phyloP scores from a whole-genome alignment of 2,113 vertebrate genomes.

The Chloroceryle aenea region DNA sequence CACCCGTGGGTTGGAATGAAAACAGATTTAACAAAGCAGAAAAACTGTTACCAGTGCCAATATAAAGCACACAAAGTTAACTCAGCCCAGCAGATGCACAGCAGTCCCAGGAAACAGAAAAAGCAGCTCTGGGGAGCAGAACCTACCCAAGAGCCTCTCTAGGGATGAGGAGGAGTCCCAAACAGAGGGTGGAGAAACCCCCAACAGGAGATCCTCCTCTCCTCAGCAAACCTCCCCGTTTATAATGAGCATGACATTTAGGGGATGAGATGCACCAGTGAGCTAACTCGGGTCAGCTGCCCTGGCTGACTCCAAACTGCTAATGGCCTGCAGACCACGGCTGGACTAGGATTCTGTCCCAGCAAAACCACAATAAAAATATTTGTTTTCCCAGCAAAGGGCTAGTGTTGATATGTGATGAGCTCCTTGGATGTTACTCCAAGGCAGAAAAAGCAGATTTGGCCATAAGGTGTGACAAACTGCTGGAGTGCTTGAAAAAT shows the following conservation, averaged over 20 bases:
- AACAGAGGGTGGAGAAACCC: neutral
- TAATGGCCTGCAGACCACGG: neutral
- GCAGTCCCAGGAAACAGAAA: neutral
- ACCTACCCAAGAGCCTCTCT: neutral
- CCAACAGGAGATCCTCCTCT: neutral
- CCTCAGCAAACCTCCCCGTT: neutral
- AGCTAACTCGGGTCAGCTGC: neutral
- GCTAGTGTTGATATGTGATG: neutral
- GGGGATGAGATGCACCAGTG: neutral
- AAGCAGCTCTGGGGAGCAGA: neutral
- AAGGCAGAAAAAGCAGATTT: neutral
- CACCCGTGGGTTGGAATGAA: neutral
- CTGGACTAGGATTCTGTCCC: neutral
- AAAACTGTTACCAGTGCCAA: neutral
- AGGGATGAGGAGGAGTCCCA: neutral
- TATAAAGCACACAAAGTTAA: neutral
- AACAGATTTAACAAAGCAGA: neutral
- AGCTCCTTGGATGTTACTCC: neutral
- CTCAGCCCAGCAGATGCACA: neutral
- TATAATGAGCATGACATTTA: neutral
- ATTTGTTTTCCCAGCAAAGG: neutral
- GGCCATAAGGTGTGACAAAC: neutral
- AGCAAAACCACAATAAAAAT: neutral
- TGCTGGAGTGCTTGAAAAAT: neutral
- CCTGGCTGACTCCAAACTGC: neutral